Evolutionary conservation across 2,888 invertebrate species (phyloP), one percentile per base, ranked within the genome.

Genomic region (Marronus borbonicus): DNA sequence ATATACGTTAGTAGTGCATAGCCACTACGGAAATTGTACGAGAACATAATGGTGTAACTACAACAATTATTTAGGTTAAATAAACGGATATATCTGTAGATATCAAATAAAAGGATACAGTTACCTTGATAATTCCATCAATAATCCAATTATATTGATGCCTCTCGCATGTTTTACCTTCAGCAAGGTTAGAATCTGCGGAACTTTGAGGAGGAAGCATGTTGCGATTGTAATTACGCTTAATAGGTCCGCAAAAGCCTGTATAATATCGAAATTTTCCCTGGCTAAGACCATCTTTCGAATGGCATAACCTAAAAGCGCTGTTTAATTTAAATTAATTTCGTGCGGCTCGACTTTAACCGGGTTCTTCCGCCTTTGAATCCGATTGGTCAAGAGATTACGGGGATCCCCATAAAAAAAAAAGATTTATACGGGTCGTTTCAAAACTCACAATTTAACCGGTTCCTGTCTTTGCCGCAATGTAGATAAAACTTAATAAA

Each of bases 21-120:
- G 12, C 90, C 90, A 86, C 94, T 95, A 44, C 92, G 91, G 83
- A 91, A 95, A 87, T 96, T 96, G 88, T 97, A 97, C 36, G 95
- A 92, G 76, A 94, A 92, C 91, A 94, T 94, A 81, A 95, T 92
- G 1, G 95, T 92, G 84, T 95, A 96, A 84, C 96, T 96, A 89
- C 84, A 93, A 90, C 85, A 83, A 83, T 84, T 80, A 74, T 12
- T 12, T 44, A 44, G 12, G 44, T 44, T 44, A 44, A 36, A 14
- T 50, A 60, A 44, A 3, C 17, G n/a, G 17, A 66, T 58, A 49
- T 72, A 68, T 68, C 31, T 20, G 39, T 31, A 52, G 76, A 60
- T 69, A 78, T 66, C 66, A 2, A 39, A 39, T 1, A 4, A 65
- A 7, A 17, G 17, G 14, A 14, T 65, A 8, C 44, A 85, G 88